Evolutionary conservation across 2,113 vertebrate genomes (phyloP), one percentile per base, ranked within the genome.

Genomic region (Rostratula benghalensis): DNA sequence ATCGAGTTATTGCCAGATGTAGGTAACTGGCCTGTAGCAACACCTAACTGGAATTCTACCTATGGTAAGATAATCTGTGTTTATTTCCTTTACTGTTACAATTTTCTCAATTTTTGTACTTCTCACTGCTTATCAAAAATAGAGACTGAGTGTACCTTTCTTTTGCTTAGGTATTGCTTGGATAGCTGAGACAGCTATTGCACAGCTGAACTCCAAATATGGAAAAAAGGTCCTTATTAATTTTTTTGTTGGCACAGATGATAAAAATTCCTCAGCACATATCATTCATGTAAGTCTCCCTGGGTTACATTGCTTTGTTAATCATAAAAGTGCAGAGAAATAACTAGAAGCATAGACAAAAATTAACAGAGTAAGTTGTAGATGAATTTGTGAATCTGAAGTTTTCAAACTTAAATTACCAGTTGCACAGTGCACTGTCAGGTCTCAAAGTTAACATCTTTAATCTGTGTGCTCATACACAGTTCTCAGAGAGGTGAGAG

Each of bases 281-380:
- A 98, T 99, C 95, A 99, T 99, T 97, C 99, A 99, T 70, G 99
- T 99, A 98, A 98, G 99, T 99, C 90, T 97, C 78, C 69, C 39
- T 84, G 59, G n/a, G 28, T 39, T 16, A 20, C 45, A 8, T 10
- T 28, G 61, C 63, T 56, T 64, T 51, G 57, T 19, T 81, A 48
- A 28, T 79, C 70, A 48, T 50, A 28, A 39, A 87, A 80, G 39
- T 60, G 23, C 63, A 83, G 56, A 57, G 83, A 87, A 83, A 50
- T 21, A 46, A 53, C 37, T 37, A 13, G 37, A 59, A 30, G 54
- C 60, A 59, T 11, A 76, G 14, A 14, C 30, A 23, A 12, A 37
- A 39, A 45, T 80, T 22, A 60, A 48, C 35, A 20, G 4, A 77
- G 65, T 43, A 41, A 11, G 37, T 7, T 64, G 83, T 24, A 74